Percentiles rank a stretch among this genome's conserved stretches.
Evolutionary conservation across 2,113 vertebrate genomes (phyloP).

Genomic region (Mohoua ochrocephala): DNA sequence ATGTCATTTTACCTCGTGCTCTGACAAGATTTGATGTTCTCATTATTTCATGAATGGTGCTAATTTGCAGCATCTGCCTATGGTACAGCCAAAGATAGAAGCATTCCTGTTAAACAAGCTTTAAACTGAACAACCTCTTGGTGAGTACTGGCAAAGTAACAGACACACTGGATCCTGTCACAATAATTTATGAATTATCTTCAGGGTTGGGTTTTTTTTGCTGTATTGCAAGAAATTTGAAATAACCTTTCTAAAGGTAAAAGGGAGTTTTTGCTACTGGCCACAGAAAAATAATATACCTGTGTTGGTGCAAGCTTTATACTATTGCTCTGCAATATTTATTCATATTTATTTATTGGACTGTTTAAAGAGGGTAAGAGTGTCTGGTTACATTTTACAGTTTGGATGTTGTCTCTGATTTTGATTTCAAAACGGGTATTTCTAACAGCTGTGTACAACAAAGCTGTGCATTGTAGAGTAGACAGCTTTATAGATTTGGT

Average conservation of each 20-base stretch:
- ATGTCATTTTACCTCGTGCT: conserved; percentile 1
- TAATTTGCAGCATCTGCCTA: conserved; percentile 16
- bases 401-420: neutral
- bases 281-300: neutral
- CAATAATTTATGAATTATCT: neutral
- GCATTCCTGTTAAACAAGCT: neutral
- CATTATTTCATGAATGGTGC: neutral
- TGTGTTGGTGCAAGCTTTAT: neutral
- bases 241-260: neutral
- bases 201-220: neutral
- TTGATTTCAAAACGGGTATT: neutral
- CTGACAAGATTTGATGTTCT: neutral
- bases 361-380: neutral
- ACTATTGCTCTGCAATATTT: neutral
- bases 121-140: neutral
- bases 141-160: neutral
- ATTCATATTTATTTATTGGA: conserved; percentile 41
- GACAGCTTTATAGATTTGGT: neutral
- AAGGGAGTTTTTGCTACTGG: neutral
- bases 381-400: neutral
- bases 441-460: neutral
- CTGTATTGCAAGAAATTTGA: neutral
- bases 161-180: neutral
- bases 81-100: neutral
- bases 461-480: neutral